Evolutionary conservation across 2,888 invertebrate species (phyloP), one percentile per base, ranked within the genome.

Genomic region (Acleris laterana): DNA sequence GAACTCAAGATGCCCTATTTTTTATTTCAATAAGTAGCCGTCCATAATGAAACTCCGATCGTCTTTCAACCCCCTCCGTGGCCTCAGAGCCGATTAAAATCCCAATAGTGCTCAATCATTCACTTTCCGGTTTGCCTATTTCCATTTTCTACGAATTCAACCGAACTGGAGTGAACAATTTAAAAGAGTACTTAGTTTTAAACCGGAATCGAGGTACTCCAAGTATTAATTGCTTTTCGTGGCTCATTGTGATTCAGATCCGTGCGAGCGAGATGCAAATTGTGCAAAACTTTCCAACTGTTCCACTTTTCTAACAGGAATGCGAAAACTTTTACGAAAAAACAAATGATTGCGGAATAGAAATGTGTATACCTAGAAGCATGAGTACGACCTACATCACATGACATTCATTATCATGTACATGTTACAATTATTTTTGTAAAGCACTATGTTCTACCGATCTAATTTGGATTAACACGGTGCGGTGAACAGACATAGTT

Each of bases 171-270:
- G 84, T 82, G 85, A 88, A 87, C 66, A 89, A 87, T 88, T 88
- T 86, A 86, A 88, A 90, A 87, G 89, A 90, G 88, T 89, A 88
- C 87, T 88, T 88, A 88, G 85, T 89, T 89, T 88, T 80, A 87
- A 88, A 85, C 87, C 86, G 85, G 86, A 88, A 89, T 88, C 84
- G 82, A 82, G 83, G 82, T 85, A 88, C 89, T 90, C 89, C 81
- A 88, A 90, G 90, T 90, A 91, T 90, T 91, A 91, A 91, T 91
- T 91, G 91, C 90, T 90, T 90, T 91, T 87, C 84, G 85, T 86
- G 85, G 86, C 88, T 88, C 88, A 91, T 91, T 91, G 89, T 89
- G 80, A 91, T 90, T 90, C 90, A 87, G 89, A 87, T 89, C 88
- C 80, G 82, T 76, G 77, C 78, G 83, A 89, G 88, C 79, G 85